Base-by-base conservation (phyloP, 1,140 invertebrate genomes). In the Heterodera carotae region DNA sequence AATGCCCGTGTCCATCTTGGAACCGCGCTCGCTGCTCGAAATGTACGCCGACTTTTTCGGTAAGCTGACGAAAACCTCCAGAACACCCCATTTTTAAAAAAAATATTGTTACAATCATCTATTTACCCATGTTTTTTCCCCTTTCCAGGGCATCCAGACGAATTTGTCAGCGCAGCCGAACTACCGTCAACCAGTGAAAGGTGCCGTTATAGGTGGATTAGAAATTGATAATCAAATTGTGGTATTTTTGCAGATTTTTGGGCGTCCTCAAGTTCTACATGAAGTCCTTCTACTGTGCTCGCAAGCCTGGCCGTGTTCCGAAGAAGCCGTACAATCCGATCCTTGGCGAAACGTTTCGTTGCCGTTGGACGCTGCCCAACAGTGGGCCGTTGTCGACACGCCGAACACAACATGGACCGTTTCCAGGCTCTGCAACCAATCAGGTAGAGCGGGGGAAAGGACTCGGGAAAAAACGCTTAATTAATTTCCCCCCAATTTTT, bases 321-420 rank as follows among this genome's bases (percentile, higher is more conserved):
- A 91, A 90, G 80, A 91, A 91, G 77, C 91, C 90, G 5, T 91
- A 90, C 85, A 91, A 91, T 84, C 90, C 90, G 5, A 89, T 91
- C 36, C 88, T 91, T 36, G 90, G 90, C 29, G 90, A 91, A 84
- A 89, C 88, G 18, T 91, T 91, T 79, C 88, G 89, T 66, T 91
- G 91, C 83, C 89, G 34, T 89, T 90, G 90, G 84, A 86, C 66
- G 70, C 89, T 83, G 18, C 85, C 86, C 22, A 80, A 29, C 2
- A 66, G 70, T 25, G 69, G 29, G 25, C 33, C 1, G 92, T 93
- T 90, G 94, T 1, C 48, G 0, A 53, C 69, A 39, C 0, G 71
- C 75, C 4, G 72, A 73, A 33, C 25, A 62, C 15, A 33, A 1
- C 5, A 18, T 18, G 86, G 86, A 5, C 85, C 85, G n/a, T 88